Conservation (phyloP, 2,888 invertebrate genomes). For the Drosophila imparisetae region DNA sequence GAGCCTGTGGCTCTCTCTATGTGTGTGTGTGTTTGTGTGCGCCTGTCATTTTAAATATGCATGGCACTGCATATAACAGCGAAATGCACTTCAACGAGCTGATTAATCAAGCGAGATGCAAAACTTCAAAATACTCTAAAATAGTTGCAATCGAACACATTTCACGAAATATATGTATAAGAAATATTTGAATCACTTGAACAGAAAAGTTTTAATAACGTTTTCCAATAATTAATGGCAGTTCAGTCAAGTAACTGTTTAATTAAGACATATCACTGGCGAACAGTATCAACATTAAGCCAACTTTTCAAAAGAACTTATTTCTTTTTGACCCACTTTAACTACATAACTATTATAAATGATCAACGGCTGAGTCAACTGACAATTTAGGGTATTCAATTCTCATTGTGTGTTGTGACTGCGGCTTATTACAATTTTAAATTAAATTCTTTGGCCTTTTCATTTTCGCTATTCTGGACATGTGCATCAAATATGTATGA, state of each 20-base stretch:
- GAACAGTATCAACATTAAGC: neutral
- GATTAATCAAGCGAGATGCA: conserved; percentile 41
- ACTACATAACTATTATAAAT: neutral
- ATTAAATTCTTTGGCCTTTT: conserved; percentile 19
- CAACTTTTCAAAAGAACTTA: neutral
- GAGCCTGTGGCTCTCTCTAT: neutral
- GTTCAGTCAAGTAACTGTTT: neutral
- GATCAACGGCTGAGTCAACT: too few species aligned
- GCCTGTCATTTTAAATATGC: conserved; percentile 60
- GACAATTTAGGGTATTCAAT: conserved; percentile 11
- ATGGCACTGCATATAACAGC: conserved; percentile 52
- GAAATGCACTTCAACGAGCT: conserved; percentile 59
- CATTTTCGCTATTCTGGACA: conserved; percentile 3
- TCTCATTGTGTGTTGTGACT: neutral
- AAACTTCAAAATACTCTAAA: conserved; percentile 7
- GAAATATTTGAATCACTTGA: neutral
- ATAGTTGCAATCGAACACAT: neutral
- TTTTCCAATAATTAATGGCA: too few species aligned
- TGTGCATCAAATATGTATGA: conserved; percentile 23
- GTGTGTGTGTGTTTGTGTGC: conserved; percentile 8
- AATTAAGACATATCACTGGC: neutral
- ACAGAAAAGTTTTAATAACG: neutral
- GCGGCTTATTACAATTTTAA: conserved; percentile 8
- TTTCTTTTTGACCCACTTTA: neutral
- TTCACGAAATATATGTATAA: neutral